Percentiles rank a stretch among this genome's conserved stretches.
Conservation (phyloP, 2,888 invertebrate genomes). For the Drepanosiphum platanoidis region DNA sequence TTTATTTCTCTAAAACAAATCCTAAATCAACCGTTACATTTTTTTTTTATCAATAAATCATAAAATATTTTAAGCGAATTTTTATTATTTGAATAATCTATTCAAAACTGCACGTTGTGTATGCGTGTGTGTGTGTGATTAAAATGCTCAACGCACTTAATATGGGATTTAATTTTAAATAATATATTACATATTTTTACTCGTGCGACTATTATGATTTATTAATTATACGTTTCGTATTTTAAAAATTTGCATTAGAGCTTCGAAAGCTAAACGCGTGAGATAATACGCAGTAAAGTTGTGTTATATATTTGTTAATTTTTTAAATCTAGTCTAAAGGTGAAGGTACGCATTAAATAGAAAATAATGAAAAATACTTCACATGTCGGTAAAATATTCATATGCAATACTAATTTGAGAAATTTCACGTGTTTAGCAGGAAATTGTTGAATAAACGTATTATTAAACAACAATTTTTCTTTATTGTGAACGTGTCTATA, state of each 20-base stretch:
- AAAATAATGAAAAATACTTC: slow-evolving; percentile 5
- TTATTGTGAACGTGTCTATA: slow-evolving; percentile 20
- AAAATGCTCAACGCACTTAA: no score
- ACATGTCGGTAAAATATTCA: slow-evolving; percentile 18
- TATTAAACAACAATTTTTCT: slow-evolving; percentile 47
- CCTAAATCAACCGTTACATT: no score
- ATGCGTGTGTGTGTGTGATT: no score
- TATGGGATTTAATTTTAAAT: no score
- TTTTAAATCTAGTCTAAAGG: neutral
- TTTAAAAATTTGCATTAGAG: neutral
- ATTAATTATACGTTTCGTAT: neutral
- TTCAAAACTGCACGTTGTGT: no score
- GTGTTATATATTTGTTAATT: neutral
- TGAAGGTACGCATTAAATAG: neutral
- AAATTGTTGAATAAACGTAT: slow-evolving; percentile 43
- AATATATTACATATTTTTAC: no score
- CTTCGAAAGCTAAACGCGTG: neutral
- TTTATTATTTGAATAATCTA: no score
- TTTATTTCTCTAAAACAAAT: neutral
- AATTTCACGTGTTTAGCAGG: slow-evolving; percentile 21
- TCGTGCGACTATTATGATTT: neutral
- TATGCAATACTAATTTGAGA: slow-evolving; percentile 7
- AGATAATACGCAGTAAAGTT: neutral
- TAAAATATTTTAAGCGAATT: no score
- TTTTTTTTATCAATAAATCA: no score